A percentile compares a stretch with the other conserved stretches of the same genome.
These are phyloP conservation scores for Xenopus tropicalis DNA, from an alignment of 2,113 vertebrate genomes.

Conservation along the genomic window DNA sequence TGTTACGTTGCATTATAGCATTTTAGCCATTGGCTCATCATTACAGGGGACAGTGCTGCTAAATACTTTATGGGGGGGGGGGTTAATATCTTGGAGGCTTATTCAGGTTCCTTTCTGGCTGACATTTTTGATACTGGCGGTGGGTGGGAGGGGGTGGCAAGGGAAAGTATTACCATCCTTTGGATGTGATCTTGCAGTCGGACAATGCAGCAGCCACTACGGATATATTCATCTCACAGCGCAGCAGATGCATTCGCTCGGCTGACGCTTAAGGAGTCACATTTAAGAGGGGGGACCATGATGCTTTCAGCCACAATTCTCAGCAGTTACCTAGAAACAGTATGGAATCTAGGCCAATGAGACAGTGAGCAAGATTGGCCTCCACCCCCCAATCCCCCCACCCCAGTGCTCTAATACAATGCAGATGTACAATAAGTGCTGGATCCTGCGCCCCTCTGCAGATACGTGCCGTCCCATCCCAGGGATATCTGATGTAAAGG, in stretches of 20 bases:
- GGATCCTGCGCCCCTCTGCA: conserved; percentile 4
- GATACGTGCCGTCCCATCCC: conserved; percentile 4
- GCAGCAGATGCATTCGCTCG: neutral
- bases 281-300: neutral
- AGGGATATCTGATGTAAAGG: neutral
- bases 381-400: conserved; percentile 23
- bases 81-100: too few relatives aligned
- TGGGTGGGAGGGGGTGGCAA: too few relatives aligned
- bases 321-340: conserved; percentile 35
- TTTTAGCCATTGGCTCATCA: neutral
- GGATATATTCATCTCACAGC: too few relatives aligned
- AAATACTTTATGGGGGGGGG: too few relatives aligned
- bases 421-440: conserved; percentile 23
- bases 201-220: too few relatives aligned
- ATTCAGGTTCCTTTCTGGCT: too few relatives aligned
- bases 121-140: too few relatives aligned
- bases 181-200: too few relatives aligned
- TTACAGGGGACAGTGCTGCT: neutral
- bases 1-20: neutral
- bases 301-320: conserved; percentile 1
- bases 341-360: conserved; percentile 24
- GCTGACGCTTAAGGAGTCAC: neutral
- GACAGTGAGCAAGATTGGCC: neutral
- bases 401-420: conserved; percentile 30
- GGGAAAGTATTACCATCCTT: too few relatives aligned